Evolutionary conservation across 1,140 invertebrate genomes (phyloP), one percentile per base, ranked within the genome.

Genomic region (Drosophila biarmipes): DNA sequence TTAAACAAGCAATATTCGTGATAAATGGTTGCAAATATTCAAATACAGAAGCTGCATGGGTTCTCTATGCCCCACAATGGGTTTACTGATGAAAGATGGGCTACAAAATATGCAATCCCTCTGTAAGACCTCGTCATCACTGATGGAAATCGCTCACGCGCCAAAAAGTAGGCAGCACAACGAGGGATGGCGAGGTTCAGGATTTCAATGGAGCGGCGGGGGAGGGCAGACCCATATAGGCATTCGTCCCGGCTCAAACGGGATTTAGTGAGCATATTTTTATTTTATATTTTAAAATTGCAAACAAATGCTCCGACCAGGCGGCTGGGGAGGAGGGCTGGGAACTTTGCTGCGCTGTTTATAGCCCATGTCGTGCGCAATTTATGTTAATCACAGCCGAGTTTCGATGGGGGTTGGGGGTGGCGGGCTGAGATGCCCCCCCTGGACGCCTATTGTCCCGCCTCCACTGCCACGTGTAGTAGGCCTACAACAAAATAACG

Each of bases 321-420:
- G 4, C 11, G 31, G 42, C 2, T 11, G 15, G 42, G 27, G 38
- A 63, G 46, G 40, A 37, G 62, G 61, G 29, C 40, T 27, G 19
- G 63, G 48, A 24, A 46, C 34, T 61, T 57, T 43, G 37, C 52
- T 68, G 38, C 52, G 42, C 37, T 67, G 49, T 79, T 66, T 68
- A 58, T 69, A 58, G 77, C 43, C 57, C 78, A 75, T 80, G 78
- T 64, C 78, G 78, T 80, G 78, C 78, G 77, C 78, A 80, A 80
- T 80, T 80, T 80, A 80, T 80, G 78, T 80, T 80, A 80, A 80
- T 80, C 77, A 75, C 71, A 48, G 40, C 72, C 59, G 53, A 76
- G 72, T 55, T 76, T 34, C 53, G 49, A 42, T 27, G 31, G 52
- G 19, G 24, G n/a, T 10, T 37, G 45, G 43, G n/a, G 42, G 4